phyloP scores from a whole-genome alignment of 2,797 vertebrate species.

The Acanthurus leucopareius region DNA sequence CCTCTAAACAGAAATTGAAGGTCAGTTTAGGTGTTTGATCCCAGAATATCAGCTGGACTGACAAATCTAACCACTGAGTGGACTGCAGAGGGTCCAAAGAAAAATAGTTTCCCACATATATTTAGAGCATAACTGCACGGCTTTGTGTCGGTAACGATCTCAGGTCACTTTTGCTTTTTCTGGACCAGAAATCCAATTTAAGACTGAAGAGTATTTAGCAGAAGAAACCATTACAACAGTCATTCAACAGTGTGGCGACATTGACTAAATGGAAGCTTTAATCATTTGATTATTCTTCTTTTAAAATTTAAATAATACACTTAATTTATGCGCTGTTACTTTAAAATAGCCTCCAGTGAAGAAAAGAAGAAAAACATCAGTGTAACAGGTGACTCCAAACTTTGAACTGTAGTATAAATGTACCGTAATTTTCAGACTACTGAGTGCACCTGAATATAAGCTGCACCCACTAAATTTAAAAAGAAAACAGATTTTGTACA shows the following conservation, averaged over 20 bases:
- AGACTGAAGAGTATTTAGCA: neutral
- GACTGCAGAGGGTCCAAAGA: neutral
- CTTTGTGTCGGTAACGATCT: neutral
- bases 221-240: neutral
- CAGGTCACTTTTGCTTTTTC: neutral
- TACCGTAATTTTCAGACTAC: no score
- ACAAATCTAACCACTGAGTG: neutral
- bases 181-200: no score
- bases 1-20: neutral
- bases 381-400: no score
- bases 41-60: neutral
- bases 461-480: no score
- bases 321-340: no score
- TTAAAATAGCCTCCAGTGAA: no score
- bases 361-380: no score
- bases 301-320: no score
- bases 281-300: neutral
- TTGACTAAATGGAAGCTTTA: neutral
- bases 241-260: neutral
- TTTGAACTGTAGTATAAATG: no score
- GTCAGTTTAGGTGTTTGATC: neutral
- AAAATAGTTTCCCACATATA: neutral
- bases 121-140: neutral
- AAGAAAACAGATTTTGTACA: no score
- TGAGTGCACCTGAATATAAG: no score